Conservation (phyloP, 2,797 vertebrate genomes). For the Stomatorhinus walkeri region DNA sequence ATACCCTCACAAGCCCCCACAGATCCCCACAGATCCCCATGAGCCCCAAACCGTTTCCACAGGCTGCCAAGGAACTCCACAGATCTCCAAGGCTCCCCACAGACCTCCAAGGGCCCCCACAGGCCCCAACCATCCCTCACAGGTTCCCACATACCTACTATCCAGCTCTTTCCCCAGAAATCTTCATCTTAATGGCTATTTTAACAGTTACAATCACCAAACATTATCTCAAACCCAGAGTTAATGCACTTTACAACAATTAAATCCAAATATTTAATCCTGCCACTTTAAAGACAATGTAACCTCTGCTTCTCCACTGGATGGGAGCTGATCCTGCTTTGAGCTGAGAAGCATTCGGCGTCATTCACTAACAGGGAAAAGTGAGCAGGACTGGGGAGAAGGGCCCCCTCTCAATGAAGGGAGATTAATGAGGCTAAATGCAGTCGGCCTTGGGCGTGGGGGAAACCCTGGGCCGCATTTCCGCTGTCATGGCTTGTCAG, state of each 20-base stretch:
- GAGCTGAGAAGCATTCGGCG: background rate
- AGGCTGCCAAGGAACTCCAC: no score
- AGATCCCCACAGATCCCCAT: background rate
- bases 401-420: background rate
- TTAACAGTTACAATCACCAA: background rate
- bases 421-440: conserved; percentile 1
- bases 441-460: background rate
- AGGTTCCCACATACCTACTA: background rate
- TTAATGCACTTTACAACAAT: background rate
- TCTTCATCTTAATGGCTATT: background rate
- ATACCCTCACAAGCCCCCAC: no score
- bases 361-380: background rate
- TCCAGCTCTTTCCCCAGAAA: background rate
- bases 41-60: no score
- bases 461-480: background rate
- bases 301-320: background rate
- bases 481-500: background rate
- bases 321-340: background rate
- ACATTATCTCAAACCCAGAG: background rate
- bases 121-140: background rate
- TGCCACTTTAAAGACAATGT: background rate
- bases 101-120: background rate
- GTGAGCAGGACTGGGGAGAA: background rate
- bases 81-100: no score
- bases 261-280: background rate